Percentiles rank a stretch among this genome's conserved stretches.
phyloP scores from a whole-genome alignment of 2,113 vertebrate species.

The Eurypyga helias region DNA sequence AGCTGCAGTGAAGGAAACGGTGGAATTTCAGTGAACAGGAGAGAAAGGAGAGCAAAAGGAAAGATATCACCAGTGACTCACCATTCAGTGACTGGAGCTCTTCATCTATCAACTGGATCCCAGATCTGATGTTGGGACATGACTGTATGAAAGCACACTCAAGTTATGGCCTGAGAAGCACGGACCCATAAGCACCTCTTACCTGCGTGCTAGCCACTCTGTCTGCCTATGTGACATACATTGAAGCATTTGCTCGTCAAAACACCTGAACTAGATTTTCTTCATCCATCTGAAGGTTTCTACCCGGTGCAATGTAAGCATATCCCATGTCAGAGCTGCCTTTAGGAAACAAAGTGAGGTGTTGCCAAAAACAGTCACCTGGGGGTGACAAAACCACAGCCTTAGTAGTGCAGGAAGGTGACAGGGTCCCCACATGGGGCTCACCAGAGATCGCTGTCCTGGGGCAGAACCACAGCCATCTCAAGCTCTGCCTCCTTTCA shows the following conservation, averaged over 20 bases:
- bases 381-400: constrained; percentile 18
- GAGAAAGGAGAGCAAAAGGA: not conserved
- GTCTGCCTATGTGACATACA: not conserved
- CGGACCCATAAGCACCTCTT: not conserved
- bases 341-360: not conserved
- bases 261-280: not conserved
- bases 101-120: constrained; percentile 53
- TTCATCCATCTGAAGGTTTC: not conserved
- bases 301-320: not conserved
- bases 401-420: not conserved
- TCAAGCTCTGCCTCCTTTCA: not conserved
- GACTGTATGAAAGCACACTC: constrained; percentile 54
- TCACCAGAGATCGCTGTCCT: not conserved
- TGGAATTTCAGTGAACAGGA: not conserved
- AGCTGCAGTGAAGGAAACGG: not conserved
- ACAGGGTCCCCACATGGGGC: not conserved
- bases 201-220: not conserved
- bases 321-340: not conserved
- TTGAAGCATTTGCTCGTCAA: not conserved
- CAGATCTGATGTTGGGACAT: constrained; percentile 67
- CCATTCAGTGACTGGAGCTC: constrained; percentile 58
- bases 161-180: not conserved
- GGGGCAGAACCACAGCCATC: not conserved
- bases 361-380: not conserved
- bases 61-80: constrained; percentile 32